Evolutionary conservation across 2,113 vertebrate species (phyloP).

Genomic region (Megaceryle maxima): DNA sequence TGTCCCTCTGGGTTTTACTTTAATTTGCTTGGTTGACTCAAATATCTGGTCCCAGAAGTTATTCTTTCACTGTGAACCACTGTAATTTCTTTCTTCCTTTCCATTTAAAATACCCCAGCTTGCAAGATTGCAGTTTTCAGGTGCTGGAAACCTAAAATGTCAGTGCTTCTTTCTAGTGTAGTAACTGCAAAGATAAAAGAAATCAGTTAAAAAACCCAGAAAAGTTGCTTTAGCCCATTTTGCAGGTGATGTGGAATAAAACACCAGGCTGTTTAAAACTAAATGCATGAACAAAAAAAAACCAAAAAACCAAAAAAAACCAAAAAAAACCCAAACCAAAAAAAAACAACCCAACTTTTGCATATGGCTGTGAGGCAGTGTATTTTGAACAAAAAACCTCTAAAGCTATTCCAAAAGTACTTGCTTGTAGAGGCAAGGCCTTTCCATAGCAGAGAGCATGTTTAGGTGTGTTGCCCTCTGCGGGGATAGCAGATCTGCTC

Average conservation of each 20-base stretch:
- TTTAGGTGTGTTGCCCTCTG: neutral
- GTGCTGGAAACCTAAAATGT: slow-evolving; percentile 1
- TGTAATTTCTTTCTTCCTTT: neutral
- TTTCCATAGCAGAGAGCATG: neutral
- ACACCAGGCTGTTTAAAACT: neutral
- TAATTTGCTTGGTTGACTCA: slow-evolving; percentile 1
- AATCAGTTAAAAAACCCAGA: neutral
- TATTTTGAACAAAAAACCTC: slow-evolving; percentile 21
- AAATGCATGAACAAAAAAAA: neutral
- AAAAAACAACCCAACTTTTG: neutral
- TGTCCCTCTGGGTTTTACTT: slow-evolving; percentile 35
- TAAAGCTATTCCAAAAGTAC: slow-evolving; percentile 44
- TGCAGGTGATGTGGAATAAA: slow-evolving; percentile 42
- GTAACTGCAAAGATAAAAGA: slow-evolving; percentile 35
- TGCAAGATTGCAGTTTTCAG: neutral
- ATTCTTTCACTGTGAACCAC: neutral
- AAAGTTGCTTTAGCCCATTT: neutral
- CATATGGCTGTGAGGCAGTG: slow-evolving; percentile 38
- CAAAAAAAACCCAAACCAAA: too few relatives aligned
- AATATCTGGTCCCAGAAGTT: neutral
- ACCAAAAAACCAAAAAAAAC: too few relatives aligned
- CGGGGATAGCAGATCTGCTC: neutral
- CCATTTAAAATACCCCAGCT: neutral
- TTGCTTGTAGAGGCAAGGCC: slow-evolving; percentile 37
- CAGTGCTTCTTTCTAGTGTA: neutral